A percentile compares a stretch with the other conserved stretches of the same genome.
phyloP scores from a whole-genome alignment of 2,888 invertebrate species.

The Dichetophora obliterata region DNA sequence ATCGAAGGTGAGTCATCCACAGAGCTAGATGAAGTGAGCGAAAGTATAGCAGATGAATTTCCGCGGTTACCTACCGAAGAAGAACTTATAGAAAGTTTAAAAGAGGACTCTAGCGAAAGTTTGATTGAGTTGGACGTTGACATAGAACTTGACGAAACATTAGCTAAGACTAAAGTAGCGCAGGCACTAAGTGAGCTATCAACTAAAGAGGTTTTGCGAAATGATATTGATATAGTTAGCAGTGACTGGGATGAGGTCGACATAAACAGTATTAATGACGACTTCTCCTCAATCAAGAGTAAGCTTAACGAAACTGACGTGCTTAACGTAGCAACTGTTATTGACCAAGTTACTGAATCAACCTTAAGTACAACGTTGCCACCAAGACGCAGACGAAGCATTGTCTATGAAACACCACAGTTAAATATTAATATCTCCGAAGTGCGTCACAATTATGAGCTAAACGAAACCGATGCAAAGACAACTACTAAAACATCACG shows the following conservation, averaged over 20 bases:
- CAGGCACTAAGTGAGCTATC: not conserved
- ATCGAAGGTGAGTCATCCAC: constrained; percentile 45
- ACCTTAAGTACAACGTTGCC: not conserved
- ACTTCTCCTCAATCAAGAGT: constrained; percentile 13
- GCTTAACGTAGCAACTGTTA: constrained; percentile 38
- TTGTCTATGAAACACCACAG: constrained; percentile 63
- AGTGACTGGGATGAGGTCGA: constrained; percentile 28
- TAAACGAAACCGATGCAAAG: constrained; percentile 36
- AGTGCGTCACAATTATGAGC: constrained; percentile 57
- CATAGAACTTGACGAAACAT: constrained; percentile 44
- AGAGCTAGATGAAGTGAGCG: constrained; percentile 31
- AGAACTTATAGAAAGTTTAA: constrained; percentile 58
- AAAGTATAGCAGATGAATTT: constrained; percentile 49
- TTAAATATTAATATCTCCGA: constrained; percentile 61
- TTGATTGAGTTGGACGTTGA: not conserved
- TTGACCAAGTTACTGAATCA: not conserved
- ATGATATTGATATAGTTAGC: constrained; percentile 9
- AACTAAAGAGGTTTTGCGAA: constrained; percentile 35
- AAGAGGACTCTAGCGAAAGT: constrained; percentile 47
- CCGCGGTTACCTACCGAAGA: constrained; percentile 60
- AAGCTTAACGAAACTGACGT: constrained; percentile 40
- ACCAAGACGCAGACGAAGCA: constrained; percentile 51
- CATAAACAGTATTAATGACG: constrained; percentile 40
- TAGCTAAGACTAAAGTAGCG: constrained; percentile 40
- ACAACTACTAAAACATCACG: not conserved